Evolutionary conservation across 2,113 vertebrate species (phyloP).

Genomic region (Chaetodon auriga): DNA sequence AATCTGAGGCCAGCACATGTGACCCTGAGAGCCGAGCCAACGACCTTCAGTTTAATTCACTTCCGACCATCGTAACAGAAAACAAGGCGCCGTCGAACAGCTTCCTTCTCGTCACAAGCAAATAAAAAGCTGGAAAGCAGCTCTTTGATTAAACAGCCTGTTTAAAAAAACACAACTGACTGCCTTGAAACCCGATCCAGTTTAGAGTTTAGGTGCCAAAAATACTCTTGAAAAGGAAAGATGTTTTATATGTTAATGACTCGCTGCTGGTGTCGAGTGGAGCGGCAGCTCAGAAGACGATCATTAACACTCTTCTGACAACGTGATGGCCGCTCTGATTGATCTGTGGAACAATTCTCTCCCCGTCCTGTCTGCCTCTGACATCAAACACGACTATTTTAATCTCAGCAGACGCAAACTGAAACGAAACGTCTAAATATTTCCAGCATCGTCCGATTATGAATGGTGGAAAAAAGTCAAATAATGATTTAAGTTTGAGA

Average conservation of each 20-base stretch:
- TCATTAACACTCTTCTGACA: conserved; percentile 2
- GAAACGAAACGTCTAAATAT: conserved; percentile 3
- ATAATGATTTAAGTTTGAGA: not conserved
- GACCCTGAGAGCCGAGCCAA: not conserved
- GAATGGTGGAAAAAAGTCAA: not conserved
- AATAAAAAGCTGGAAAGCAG: not conserved
- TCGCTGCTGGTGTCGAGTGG: not conserved
- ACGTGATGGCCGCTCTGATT: not conserved
- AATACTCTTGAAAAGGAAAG: not conserved
- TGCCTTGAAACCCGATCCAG: not conserved
- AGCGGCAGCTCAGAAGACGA: not conserved
- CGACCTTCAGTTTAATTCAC: not conserved
- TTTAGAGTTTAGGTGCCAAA: not conserved
- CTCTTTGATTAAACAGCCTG: not conserved
- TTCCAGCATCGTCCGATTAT: not conserved
- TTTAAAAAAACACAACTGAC: not conserved
- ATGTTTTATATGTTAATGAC: not conserved
- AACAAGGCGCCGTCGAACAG: not conserved
- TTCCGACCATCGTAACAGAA: not conserved
- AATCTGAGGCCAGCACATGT: conserved; percentile 13
- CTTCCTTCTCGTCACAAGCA: not conserved
- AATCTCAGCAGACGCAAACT: not conserved
- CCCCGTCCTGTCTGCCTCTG: not conserved
- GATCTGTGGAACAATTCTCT: conserved; percentile 44
- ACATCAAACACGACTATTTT: conserved; percentile 39